Evolutionary conservation across 2,797 vertebrate species (phyloP).

Genomic region (Clamator glandarius): DNA sequence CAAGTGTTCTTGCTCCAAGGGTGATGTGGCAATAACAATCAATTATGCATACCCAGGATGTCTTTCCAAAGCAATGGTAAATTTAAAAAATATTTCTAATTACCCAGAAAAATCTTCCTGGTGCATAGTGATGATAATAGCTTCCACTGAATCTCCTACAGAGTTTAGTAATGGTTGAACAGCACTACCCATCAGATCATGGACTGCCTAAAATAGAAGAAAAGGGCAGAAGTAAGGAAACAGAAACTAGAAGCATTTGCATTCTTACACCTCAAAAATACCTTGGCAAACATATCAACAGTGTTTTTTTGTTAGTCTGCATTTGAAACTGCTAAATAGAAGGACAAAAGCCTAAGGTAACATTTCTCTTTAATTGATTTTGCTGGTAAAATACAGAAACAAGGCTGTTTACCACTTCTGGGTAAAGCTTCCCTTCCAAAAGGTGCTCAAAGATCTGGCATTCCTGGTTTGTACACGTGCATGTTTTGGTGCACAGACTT

Average conservation of each 20-base stretch:
- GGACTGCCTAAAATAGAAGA: slow-evolving; percentile 80
- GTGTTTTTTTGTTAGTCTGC: not conserved
- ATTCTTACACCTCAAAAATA: slow-evolving; percentile 41
- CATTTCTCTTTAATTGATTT: not conserved
- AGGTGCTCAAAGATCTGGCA: not conserved
- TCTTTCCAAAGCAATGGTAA: not conserved
- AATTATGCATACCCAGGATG: not conserved
- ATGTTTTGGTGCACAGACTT: not conserved
- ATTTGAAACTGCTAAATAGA: not conserved
- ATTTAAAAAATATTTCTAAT: slow-evolving; percentile 37
- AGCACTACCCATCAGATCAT: slow-evolving; percentile 89
- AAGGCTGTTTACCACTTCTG: not conserved
- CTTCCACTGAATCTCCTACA: slow-evolving; percentile 94
- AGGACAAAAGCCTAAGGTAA: not conserved
- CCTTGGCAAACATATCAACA: not conserved
- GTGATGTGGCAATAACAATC: slow-evolving; percentile 8
- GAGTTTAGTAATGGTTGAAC: slow-evolving; percentile 92
- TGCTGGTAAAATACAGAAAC: not conserved
- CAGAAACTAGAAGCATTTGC: slow-evolving; percentile 27
- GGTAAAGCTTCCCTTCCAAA: not conserved
- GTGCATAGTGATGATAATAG: slow-evolving; percentile 96
- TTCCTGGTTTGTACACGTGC: not conserved
- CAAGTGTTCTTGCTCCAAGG: slow-evolving; percentile 3
- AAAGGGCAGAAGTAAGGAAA: slow-evolving; percentile 41
- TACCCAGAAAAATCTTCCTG: slow-evolving; percentile 97